These are phyloP conservation scores for Argyrosomus japonicus DNA, from an alignment of 2,113 vertebrate species.

Conservation along the genomic window DNA sequence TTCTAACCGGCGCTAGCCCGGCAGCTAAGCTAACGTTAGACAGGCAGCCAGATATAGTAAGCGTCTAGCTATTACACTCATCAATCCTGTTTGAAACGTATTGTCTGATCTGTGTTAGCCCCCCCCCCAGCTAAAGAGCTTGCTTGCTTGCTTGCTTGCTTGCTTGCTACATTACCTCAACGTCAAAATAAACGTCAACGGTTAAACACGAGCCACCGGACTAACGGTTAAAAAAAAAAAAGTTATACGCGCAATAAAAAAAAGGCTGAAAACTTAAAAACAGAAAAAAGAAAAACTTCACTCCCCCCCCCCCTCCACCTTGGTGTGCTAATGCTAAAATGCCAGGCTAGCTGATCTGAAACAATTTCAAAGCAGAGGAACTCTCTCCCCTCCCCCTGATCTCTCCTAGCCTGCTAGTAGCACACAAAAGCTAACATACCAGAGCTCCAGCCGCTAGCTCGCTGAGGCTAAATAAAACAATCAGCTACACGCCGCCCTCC, in stretches of 20 bases:
- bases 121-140: not conserved
- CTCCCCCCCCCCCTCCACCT: constrained; percentile 9
- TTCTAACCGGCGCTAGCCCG: constrained; percentile 77
- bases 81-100: constrained; percentile 76
- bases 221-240: constrained; percentile 10
- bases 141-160: constrained; percentile 55
- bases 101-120: constrained; percentile 74
- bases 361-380: constrained; percentile 81
- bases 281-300: constrained; percentile 70
- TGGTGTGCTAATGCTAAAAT: constrained; percentile 74
- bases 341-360: constrained; percentile 77
- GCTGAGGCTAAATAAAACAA: constrained; percentile 79
- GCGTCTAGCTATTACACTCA: constrained; percentile 71
- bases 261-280: constrained; percentile 44
- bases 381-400: constrained; percentile 84
- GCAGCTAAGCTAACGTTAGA: constrained; percentile 74
- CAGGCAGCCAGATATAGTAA: constrained; percentile 60
- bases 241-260: constrained; percentile 55
- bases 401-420: constrained; percentile 74
- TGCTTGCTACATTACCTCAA: constrained; percentile 57
- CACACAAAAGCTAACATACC: constrained; percentile 79
- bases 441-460: constrained; percentile 73
- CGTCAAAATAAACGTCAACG: constrained; percentile 45
- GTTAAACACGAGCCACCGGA: too few species aligned
- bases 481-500: constrained; percentile 72